phyloP scores from a whole-genome alignment of 1,140 invertebrate genomes.

The Dysdera silvatica region DNA sequence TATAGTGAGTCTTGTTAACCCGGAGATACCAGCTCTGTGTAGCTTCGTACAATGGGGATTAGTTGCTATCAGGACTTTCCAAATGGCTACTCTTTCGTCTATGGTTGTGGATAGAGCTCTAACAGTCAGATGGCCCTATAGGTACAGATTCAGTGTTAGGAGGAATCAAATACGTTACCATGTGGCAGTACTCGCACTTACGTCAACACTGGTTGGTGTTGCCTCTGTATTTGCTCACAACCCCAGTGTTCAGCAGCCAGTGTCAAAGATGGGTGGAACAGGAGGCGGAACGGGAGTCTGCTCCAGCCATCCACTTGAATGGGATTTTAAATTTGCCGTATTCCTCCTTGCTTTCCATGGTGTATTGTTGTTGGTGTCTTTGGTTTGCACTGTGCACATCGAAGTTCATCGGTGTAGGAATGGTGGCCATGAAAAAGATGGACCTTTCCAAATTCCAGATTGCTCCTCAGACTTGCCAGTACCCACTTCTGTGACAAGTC shows the following conservation, averaged over 20 bases:
- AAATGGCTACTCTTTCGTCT: conserved; percentile 50
- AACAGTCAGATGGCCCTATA: conserved; percentile 46
- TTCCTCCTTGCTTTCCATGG: conserved; percentile 49
- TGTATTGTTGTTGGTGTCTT: conserved; percentile 42
- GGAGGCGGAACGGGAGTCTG: conserved; percentile 33
- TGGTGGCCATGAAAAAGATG: conserved; percentile 33
- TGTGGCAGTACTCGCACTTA: conserved; percentile 48
- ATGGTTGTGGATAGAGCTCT: conserved; percentile 48
- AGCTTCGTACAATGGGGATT: conserved; percentile 47
- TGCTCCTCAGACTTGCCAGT: conserved; percentile 18
- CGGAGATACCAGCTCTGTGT: conserved; percentile 40
- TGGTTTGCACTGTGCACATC: conserved; percentile 37
- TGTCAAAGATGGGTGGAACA: too few relatives aligned
- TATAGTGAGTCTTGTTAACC: conserved; percentile 47
- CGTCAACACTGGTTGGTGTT: conserved; percentile 47
- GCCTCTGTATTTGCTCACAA: conserved; percentile 38
- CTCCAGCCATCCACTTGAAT: conserved; percentile 45
- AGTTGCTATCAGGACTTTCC: conserved; percentile 49
- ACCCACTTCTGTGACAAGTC: conserved; percentile 22
- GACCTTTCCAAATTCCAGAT: conserved; percentile 32
- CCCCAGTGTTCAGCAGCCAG: not conserved
- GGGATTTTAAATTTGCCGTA: conserved; percentile 48
- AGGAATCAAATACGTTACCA: conserved; percentile 51
- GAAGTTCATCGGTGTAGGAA: conserved; percentile 23
- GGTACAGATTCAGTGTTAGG: conserved; percentile 46